These are phyloP conservation scores for Hypocryptadius cinnamomeus DNA, from an alignment of 2,113 vertebrate genomes.

Conservation along the genomic window DNA sequence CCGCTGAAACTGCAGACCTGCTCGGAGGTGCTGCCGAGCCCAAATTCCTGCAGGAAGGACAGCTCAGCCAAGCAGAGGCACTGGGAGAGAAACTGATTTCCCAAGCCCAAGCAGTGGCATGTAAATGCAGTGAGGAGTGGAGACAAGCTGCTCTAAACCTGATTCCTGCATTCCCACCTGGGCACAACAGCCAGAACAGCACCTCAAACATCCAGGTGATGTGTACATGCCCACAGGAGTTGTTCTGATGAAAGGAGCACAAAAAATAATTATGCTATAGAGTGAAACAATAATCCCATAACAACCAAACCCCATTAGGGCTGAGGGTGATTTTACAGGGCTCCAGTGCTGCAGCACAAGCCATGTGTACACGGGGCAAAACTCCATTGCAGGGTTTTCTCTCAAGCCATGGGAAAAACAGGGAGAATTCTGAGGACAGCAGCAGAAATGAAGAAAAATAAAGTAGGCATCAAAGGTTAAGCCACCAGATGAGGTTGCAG, in stretches of 20 bases:
- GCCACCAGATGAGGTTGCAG: background rate
- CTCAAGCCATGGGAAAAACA: background rate
- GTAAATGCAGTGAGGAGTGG: rapidly evolving
- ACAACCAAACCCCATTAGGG: background rate
- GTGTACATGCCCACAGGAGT: background rate
- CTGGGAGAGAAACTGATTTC: background rate
- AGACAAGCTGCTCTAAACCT: background rate
- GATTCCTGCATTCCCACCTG: background rate
- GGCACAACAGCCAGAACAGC: background rate
- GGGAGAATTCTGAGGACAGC: background rate
- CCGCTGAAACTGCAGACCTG: slow-evolving; percentile 50
- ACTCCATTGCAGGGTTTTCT: background rate
- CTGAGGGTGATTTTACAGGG: background rate
- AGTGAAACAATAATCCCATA: background rate
- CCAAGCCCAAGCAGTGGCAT: background rate
- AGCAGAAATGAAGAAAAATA: slow-evolving; percentile 29
- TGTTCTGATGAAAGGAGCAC: background rate
- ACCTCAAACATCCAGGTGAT: background rate
- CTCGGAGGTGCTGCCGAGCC: background rate
- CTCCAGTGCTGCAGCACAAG: background rate
- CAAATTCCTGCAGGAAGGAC: background rate
- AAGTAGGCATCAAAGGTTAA: slow-evolving; percentile 16
- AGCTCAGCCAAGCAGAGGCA: background rate
- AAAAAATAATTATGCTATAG: background rate
- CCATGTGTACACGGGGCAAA: background rate